A percentile compares a stretch with the other conserved stretches of the same genome.
Conservation (phyloP, 2,797 vertebrate genomes). For the Picus viridis region DNA sequence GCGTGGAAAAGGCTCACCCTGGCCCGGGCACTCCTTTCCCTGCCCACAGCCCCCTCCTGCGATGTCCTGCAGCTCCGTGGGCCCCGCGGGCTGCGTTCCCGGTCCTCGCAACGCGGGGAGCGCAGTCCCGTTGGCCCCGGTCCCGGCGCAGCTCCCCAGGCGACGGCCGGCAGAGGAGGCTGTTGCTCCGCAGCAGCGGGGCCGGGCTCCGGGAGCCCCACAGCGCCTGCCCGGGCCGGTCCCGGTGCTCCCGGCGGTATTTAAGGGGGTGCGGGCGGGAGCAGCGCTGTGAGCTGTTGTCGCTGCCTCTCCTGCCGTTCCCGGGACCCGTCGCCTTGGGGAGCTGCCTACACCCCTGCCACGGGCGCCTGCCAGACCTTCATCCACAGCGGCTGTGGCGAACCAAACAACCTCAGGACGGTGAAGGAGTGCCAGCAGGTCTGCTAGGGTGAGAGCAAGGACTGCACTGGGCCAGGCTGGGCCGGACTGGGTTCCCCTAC, state of each 20-base stretch:
- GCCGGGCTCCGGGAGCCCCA: background rate
- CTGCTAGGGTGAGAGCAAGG: background rate
- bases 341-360: background rate
- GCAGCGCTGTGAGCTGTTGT: background rate
- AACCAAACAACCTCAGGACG: background rate
- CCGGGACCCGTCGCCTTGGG: background rate
- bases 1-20: fast-evolving
- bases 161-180: conserved; percentile 49
- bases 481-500: background rate
- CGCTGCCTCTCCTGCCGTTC: background rate
- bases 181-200: conserved; percentile 21
- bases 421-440: background rate
- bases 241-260: background rate
- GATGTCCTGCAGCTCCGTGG: background rate
- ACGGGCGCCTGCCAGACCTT: background rate
- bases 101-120: background rate
- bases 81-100: background rate
- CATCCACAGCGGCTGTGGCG: background rate
- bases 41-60: background rate
- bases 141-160: background rate
- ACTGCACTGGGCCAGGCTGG: too few relatives aligned
- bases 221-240: background rate
- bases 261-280: background rate
- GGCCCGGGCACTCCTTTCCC: background rate
- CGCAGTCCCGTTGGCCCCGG: background rate